Evolutionary conservation across 2,888 invertebrate genomes (phyloP).

Genomic region (Hemicrepidius hirtus): DNA sequence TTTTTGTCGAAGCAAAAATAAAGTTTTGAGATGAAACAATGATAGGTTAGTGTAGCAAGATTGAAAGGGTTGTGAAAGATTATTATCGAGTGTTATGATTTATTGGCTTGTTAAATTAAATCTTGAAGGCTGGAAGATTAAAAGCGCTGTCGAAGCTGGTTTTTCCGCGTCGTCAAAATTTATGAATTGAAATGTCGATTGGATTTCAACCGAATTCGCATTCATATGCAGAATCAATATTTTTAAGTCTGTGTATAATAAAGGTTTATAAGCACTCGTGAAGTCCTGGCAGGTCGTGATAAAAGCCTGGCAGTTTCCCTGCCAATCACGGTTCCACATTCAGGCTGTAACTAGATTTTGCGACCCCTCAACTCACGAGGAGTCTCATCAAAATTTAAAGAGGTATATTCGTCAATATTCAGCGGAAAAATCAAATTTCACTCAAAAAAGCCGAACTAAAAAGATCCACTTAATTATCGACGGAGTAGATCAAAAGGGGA

Average conservation of each 20-base stretch:
- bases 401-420: conserved; percentile 47
- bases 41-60: background rate
- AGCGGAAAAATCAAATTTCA: conserved; percentile 42
- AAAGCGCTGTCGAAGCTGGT: conserved; percentile 1
- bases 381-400: conserved; percentile 53
- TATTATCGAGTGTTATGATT: background rate
- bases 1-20: conserved; percentile 20
- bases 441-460: conserved; percentile 36
- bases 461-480: conserved; percentile 46
- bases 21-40: conserved; percentile 15
- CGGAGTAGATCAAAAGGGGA: conserved; percentile 42
- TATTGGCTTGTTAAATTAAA: conserved; percentile 6
- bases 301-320: conserved; percentile 67
- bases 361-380: conserved; percentile 50
- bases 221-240: conserved; percentile 69
- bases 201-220: conserved; percentile 55
- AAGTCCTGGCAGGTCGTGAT: conserved; percentile 64
- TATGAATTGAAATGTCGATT: conserved; percentile 43
- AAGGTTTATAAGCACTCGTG: conserved; percentile 62
- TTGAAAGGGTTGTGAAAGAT: background rate
- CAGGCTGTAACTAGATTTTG: conserved; percentile 68
- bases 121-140: background rate
- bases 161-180: conserved; percentile 23
- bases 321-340: conserved; percentile 67
- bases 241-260: conserved; percentile 66